Evolutionary conservation across 2,797 vertebrate species (phyloP).

Genomic region (Monodelphis domestica): DNA sequence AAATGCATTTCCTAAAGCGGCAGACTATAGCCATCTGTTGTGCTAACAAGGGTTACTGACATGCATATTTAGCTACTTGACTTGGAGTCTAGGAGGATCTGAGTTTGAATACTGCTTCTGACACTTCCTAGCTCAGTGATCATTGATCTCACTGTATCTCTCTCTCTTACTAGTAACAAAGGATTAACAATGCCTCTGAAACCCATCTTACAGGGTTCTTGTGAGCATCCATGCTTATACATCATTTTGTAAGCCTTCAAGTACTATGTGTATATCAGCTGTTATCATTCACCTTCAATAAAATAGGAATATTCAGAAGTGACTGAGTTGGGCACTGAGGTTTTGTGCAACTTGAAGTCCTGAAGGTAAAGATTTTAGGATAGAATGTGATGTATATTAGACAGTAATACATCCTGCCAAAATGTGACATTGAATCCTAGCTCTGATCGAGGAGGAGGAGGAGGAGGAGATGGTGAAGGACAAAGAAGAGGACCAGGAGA

Average conservation of each 20-base stretch:
- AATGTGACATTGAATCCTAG: neutral
- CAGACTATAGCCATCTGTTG: neutral
- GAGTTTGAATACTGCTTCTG: neutral
- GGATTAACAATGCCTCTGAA: neutral
- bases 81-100: neutral
- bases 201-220: neutral
- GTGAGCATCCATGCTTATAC: neutral
- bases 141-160: neutral
- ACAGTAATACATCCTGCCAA: constrained; percentile 8
- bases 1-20: constrained; percentile 23
- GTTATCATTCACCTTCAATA: neutral
- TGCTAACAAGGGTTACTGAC: neutral
- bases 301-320: neutral
- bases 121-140: neutral
- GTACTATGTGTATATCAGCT: neutral
- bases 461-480: no score
- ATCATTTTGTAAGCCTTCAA: neutral
- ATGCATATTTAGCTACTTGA: neutral
- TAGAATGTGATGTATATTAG: neutral
- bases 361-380: neutral
- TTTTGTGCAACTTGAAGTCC: neutral
- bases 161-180: neutral
- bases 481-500: no score
- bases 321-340: neutral
- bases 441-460: no score